Base-by-base conservation (phyloP, 2,113 vertebrate species). In the Morphnarchus princeps region DNA sequence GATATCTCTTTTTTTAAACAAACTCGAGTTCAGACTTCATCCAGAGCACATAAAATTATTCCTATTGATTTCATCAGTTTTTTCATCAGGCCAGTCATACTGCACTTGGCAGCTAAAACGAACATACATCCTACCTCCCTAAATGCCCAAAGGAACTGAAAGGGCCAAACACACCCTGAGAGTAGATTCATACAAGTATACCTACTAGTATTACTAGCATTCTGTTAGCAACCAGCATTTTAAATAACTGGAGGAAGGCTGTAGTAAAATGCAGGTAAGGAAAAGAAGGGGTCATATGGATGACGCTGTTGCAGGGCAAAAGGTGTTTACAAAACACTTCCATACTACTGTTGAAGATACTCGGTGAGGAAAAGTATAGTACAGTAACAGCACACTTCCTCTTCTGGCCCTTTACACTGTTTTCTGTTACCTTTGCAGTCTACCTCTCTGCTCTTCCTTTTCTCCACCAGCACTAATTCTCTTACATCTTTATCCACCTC, bases 281-380 rank as follows among this genome's bases (percentile, higher is more conserved):
- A 52, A 54, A 54, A 40, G 31, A 45, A 67, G 10, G 36, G 25
- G 25, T 32, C 17, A 49, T 6, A 42, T 3, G 16, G 47, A n/a
- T 1, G 6, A 59, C 1, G 8, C 14, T 55, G 29, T 49, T 55
- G 29, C 0, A 0, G 16, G 16, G 34, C 47, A 69, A 90, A 54
- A 61, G 11, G 38, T 9, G 10, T 70, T 78, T 31, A 62, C 13
- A 71, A 63, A 61, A 52, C 70, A 52, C 26, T 28, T 67, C 31
- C 43, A 38, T 28, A 6, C 32, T 52, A 34, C 62, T 50, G 38
- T 65, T 63, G 34, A 55, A 55, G 55, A 77, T 17, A 36, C 25
- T 55, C 22, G 11, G 20, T 31, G 26, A 71, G 40, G 16, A 76
- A 47, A 59, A 28, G 25, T 29, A 73, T 4, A 55, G 20, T 32